A percentile compares a stretch with the other conserved stretches of the same genome.
These are phyloP conservation scores for Papilio demoleus DNA, from an alignment of 2,888 invertebrate genomes.

Conservation along the genomic window DNA sequence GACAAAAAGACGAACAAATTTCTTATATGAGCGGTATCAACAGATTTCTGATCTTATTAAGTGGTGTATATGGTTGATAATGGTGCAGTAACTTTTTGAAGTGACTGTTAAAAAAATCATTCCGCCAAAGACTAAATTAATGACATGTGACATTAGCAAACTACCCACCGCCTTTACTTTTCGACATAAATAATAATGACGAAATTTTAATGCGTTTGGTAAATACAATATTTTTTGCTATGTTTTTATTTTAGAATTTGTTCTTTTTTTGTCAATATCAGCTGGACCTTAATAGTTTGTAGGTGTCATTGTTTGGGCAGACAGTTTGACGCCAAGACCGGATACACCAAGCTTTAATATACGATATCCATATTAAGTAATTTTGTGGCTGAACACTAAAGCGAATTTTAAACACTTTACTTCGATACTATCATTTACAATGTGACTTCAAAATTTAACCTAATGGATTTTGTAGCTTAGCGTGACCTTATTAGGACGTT, in stretches of 20 bases:
- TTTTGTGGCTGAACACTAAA: no score
- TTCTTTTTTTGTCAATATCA: slow-evolving; percentile 51
- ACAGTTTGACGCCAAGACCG: slow-evolving; percentile 70
- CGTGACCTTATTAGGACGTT: no score
- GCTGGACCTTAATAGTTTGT: slow-evolving; percentile 45
- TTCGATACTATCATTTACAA: no score
- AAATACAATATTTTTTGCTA: slow-evolving; percentile 36
- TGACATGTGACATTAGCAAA: slow-evolving; percentile 68
- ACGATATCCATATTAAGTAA: slow-evolving; percentile 20
- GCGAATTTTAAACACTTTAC: no score
- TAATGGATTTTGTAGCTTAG: no score
- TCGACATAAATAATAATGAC: slow-evolving; percentile 59
- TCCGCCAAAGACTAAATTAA: slow-evolving; percentile 59
- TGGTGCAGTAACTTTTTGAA: slow-evolving; percentile 20
- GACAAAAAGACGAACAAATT: slow-evolving; percentile 39
- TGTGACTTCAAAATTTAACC: no score
- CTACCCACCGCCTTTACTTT: slow-evolving; percentile 64
- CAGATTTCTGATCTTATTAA: slow-evolving; percentile 35
- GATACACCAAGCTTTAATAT: no score
- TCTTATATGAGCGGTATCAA: neutral
- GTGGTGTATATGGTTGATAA: slow-evolving; percentile 34
- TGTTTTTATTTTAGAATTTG: slow-evolving; percentile 23
- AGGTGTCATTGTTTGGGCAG: slow-evolving; percentile 54
- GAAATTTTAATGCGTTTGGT: slow-evolving; percentile 7
- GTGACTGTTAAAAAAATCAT: slow-evolving; percentile 43